These are phyloP conservation scores for Diaperis boleti DNA, from an alignment of 2,888 invertebrate species.

Conservation along the genomic window DNA sequence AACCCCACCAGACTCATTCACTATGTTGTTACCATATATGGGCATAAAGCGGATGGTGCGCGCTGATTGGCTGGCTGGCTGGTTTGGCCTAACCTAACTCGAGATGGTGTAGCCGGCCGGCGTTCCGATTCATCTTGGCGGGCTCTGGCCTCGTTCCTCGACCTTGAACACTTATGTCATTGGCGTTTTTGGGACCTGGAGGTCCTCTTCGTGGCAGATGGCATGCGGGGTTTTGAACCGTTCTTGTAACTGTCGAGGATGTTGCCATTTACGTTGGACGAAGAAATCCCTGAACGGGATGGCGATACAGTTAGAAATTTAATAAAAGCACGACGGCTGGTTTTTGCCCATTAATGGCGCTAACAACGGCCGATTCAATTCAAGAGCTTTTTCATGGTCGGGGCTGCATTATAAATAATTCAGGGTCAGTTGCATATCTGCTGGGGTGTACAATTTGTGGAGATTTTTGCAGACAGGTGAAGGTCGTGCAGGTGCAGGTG, in stretches of 20 bases:
- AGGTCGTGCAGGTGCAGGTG: background rate
- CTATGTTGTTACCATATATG: slow-evolving; percentile 82
- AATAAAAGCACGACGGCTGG: slow-evolving; percentile 15
- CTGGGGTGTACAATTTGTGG: background rate
- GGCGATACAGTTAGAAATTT: slow-evolving; percentile 26
- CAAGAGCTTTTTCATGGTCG: slow-evolving; percentile 12
- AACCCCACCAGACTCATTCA: slow-evolving; percentile 71
- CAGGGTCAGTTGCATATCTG: background rate
- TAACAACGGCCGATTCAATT: slow-evolving; percentile 18
- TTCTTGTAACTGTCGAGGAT: background rate
- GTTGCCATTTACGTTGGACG: background rate
- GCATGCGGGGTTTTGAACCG: background rate
- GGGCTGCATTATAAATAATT: slow-evolving; percentile 7
- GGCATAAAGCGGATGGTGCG: slow-evolving; percentile 78
- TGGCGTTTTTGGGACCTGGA: slow-evolving; percentile 32
- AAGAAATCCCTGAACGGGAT: slow-evolving; percentile 11
- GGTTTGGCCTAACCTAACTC: slow-evolving; percentile 47
- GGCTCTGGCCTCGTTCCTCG: slow-evolving; percentile 60
- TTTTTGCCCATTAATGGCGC: slow-evolving; percentile 32
- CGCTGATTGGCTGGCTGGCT: slow-evolving; percentile 75
- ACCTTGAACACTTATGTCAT: slow-evolving; percentile 62
- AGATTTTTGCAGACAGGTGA: background rate
- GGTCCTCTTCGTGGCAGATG: slow-evolving; percentile 10
- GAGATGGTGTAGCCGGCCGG: slow-evolving; percentile 55
- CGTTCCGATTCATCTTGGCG: slow-evolving; percentile 52